Evolutionary conservation across 2,797 vertebrate genomes (phyloP).

Genomic region (Neomorphus geoffroyi): DNA sequence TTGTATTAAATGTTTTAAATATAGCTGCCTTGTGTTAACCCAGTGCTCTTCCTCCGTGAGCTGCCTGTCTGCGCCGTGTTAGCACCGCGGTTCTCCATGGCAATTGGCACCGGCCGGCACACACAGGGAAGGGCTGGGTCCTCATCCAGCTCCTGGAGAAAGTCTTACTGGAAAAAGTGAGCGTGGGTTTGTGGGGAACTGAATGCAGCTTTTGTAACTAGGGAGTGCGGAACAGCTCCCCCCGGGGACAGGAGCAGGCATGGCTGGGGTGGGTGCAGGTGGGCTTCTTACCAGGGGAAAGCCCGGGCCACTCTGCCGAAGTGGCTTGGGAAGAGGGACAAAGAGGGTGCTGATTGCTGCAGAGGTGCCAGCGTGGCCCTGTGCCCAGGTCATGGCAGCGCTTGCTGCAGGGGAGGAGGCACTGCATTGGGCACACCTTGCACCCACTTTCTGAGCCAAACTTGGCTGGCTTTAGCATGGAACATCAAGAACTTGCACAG

Average conservation of each 20-base stretch:
- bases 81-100: background rate
- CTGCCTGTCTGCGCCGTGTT: background rate
- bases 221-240: background rate
- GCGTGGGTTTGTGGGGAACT: constrained; percentile 6
- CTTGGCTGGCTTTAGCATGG: background rate
- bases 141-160: constrained; percentile 34
- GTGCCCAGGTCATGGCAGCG: accelerated
- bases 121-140: background rate
- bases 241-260: background rate
- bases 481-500: accelerated
- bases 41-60: background rate
- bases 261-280: background rate
- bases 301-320: accelerated
- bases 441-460: accelerated
- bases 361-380: background rate
- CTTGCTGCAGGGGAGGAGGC: background rate
- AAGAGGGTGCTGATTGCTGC: background rate
- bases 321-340: background rate
- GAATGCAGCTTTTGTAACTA: constrained; percentile 45
- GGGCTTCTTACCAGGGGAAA: background rate
- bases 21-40: background rate
- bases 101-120: background rate
- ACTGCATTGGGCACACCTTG: accelerated
- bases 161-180: constrained; percentile 55
- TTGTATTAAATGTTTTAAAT: constrained; percentile 68